phyloP scores from a whole-genome alignment of 1,140 invertebrate species.

The Parasteatoda tepidariorum region DNA sequence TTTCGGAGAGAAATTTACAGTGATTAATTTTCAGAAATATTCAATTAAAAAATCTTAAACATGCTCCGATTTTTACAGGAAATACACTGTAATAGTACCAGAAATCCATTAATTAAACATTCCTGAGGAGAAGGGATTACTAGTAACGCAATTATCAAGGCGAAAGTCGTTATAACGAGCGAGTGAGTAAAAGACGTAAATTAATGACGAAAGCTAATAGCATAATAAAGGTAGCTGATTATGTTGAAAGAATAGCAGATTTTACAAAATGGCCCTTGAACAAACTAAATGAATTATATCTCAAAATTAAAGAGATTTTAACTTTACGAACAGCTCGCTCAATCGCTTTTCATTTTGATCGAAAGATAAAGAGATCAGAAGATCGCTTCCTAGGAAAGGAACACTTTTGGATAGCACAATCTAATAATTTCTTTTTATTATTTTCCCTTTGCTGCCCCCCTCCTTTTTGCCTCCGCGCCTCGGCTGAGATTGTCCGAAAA shows the following conservation, averaged over 20 bases:
- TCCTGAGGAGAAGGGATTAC: conserved; percentile 14
- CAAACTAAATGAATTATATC: conserved; percentile 50
- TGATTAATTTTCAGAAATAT: neutral
- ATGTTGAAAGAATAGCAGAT: conserved; percentile 1
- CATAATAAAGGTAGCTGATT: conserved; percentile 34
- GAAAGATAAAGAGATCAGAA: conserved; percentile 36
- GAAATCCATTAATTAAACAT: conserved; percentile 37
- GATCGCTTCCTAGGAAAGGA: conserved; percentile 23
- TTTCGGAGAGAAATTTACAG: too few species aligned
- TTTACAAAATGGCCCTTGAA: conserved; percentile 50
- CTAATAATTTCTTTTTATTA: conserved; percentile 53
- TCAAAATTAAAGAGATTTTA: conserved; percentile 35
- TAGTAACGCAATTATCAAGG: conserved; percentile 18
- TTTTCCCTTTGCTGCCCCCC: conserved; percentile 14
- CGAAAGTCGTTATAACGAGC: neutral
- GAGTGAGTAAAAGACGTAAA: neutral
- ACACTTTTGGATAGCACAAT: conserved; percentile 44
- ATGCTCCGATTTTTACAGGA: neutral
- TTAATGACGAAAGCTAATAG: conserved; percentile 43
- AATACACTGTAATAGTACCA: neutral
- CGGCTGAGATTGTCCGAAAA: conserved; percentile 54
- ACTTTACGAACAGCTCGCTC: too few species aligned
- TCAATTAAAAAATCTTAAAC: neutral
- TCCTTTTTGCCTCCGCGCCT: too few species aligned
- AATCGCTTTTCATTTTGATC: neutral